Evolutionary conservation across 1,140 invertebrate species (phyloP), one percentile per base, ranked within the genome.

Genomic region (Drosophila pachea): DNA sequence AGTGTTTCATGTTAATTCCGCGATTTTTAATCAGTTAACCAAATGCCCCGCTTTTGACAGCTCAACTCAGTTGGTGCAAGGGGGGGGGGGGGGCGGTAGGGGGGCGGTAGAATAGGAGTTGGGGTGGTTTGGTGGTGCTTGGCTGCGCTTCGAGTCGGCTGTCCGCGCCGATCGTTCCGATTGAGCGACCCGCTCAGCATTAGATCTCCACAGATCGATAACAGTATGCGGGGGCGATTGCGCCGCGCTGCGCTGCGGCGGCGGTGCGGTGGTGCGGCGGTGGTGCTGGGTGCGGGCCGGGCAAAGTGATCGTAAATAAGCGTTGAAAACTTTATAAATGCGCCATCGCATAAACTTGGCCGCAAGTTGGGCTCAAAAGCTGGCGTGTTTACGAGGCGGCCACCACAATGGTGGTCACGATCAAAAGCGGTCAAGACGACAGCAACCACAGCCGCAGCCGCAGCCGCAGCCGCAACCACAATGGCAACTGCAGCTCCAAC

Each of bases 351-450:
- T 84, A 84, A 83, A 83, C 79, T 86, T 79, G 76, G 59, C 72
- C 71, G 70, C 45, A 62, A 52, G 29, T 58, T 45, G 68, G 56
- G 49, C 58, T 43, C 53, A 45, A 53, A 58, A 64, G 56, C 73
- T 78, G 61, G 66, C 79, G 73, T 86, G 79, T 84, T 86, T 86
- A 81, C 76, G 76, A 81, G 81, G 81, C 81, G 81, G 81, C 76
- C 81, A 86, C 76, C 81, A 84, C 76, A 86, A 84, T 86, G 73
- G 74, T 86, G 81, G 76, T 86, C 81, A 84, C 81, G 81, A 86
- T 84, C 81, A 86, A 86, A 84, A 86, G 81, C 79, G 81, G 79
- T 81, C 81, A 76, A 64, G 62, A 67, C 68, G 53, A 61, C 66
- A 32, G 55, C 58, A 29, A 45, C 53, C 16, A 40, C 40, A 29